These are phyloP conservation scores for Eilema depressum DNA, from an alignment of 2,888 invertebrate genomes.

Conservation along the genomic window DNA sequence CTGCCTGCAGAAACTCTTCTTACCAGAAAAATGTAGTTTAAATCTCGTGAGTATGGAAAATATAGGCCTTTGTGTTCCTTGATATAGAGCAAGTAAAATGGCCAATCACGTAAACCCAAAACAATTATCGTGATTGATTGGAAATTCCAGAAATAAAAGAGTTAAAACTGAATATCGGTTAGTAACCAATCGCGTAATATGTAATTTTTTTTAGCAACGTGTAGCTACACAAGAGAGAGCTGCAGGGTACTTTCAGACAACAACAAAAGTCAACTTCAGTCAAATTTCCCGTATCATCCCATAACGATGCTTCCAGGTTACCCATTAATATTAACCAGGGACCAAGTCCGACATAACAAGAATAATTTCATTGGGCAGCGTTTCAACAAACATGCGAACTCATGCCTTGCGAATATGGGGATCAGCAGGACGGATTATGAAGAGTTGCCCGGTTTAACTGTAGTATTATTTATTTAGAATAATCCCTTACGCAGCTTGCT, in stretches of 20 bases:
- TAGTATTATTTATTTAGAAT: slow-evolving; percentile 30
- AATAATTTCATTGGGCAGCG: slow-evolving; percentile 17
- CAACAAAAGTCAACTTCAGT: background rate
- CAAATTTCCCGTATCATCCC: background rate
- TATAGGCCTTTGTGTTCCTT: background rate
- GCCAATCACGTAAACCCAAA: too few relatives aligned
- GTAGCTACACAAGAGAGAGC: background rate
- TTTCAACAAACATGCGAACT: slow-evolving; percentile 18
- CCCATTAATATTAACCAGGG: slow-evolving; percentile 14
- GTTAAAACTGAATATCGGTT: too few relatives aligned
- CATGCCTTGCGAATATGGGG: slow-evolving; percentile 14
- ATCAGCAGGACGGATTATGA: slow-evolving; percentile 21
- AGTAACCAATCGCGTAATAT: background rate
- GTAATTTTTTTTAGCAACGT: too few relatives aligned
- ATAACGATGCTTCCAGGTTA: background rate
- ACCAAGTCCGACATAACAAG: slow-evolving; percentile 17
- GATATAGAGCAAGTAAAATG: too few relatives aligned
- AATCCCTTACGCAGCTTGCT: slow-evolving; percentile 29
- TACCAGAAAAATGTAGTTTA: too few relatives aligned
- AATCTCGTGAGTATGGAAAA: background rate
- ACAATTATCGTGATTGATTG: too few relatives aligned
- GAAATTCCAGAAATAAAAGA: too few relatives aligned
- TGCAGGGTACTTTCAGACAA: background rate
- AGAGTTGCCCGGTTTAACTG: slow-evolving; percentile 17
- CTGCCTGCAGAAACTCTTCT: too few relatives aligned